Base-by-base conservation (phyloP, 2,888 invertebrate species). In the Crematogaster levior region DNA sequence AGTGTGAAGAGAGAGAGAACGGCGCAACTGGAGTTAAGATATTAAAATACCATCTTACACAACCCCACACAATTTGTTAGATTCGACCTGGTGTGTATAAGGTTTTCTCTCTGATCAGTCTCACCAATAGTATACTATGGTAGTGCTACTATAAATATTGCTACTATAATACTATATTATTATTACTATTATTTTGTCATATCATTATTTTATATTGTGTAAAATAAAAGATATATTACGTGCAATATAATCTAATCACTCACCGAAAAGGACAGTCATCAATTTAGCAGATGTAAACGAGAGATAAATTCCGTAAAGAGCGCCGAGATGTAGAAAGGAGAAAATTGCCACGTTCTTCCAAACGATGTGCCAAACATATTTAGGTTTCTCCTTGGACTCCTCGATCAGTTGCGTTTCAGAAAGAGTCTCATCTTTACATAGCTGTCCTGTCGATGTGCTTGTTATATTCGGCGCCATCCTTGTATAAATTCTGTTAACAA, bases 291-390 rank as follows among this genome's bases (percentile, higher is more conserved):
- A 97, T 74, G 97, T 96, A 43, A 98, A 94, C 92, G 96, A 95
- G 24, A 97, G 95, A 94, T 97, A 98, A 5, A 96, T 93, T 72
- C 98, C 98, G 92, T 97, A 98, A 0, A 98, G 75, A 0, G 97
- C 97, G 3, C 97, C 97, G 68, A 96, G 53, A 93, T 98, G 98
- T 84, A 98, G 95, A 92, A 97, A 97, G 10, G 95, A 95, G 92
- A 98, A 98, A 1, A 97, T 95, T n/a, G 97, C 94, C 68, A 98
- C 97, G 93, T 98, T 98, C 88, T 97, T 96, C 98, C 98, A 98
- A 9, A 98, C 98, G 65, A 97, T 94, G 63, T 92, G 84, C 63
- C 91, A 85, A 77, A 86, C 88, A 84, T 93, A 93, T 24, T 84
- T 83, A 4, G 46, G 3, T 61, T 72, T 75, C 10, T 70, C 70